Evolutionary conservation across 2,888 invertebrate species (phyloP), one percentile per base, ranked within the genome.

Genomic region (Epinotia nisella): DNA sequence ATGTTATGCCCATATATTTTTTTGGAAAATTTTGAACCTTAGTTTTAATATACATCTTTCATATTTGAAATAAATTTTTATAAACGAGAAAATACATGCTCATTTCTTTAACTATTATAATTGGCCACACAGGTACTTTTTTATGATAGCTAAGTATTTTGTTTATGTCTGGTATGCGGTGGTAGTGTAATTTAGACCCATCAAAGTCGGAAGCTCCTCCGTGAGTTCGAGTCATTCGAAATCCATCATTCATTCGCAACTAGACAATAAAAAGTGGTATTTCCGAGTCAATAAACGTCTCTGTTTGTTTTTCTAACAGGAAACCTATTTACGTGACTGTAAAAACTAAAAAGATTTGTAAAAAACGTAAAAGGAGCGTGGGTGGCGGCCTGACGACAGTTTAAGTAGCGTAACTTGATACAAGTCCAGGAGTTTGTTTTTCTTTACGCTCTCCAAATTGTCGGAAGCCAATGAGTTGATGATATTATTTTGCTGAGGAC

Each of bases 231-330:
- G 89, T 92, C 92, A 91, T 91, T 89, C 86, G 74, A 84, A 88
- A 90, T 82, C 89, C 91, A 93, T 93, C 92, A 92, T 80, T 93
- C 93, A 93, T 87, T 86, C 86, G 82, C 85, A 92, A 93, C 88
- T 81, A 92, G 91, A 86, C 85, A 85, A 84, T 81, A 84, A 83
- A 85, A 88, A 89, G 83, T 80, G 82, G 87, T 86, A 88, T 90
- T 86, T 89, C 82, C 83, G 84, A 91, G 87, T 91, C 90, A 88
- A 93, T 93, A 92, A 92, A 90, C 85, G 87, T 85, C 83, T 86
- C 79, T 91, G 88, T 93, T 93, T 91, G 93, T 93, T 92, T 92
- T 93, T 93, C 87, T 91, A 91, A 89, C 92, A 91, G 92, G 92
- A 93, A 93, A 92, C 85, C 83, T 92, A 92, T 91, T 89, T 88